A percentile compares a stretch with the other conserved stretches of the same genome.
These are phyloP conservation scores for Lateolabrax maculatus DNA, from an alignment of 2,797 vertebrate species.

Conservation along the genomic window DNA sequence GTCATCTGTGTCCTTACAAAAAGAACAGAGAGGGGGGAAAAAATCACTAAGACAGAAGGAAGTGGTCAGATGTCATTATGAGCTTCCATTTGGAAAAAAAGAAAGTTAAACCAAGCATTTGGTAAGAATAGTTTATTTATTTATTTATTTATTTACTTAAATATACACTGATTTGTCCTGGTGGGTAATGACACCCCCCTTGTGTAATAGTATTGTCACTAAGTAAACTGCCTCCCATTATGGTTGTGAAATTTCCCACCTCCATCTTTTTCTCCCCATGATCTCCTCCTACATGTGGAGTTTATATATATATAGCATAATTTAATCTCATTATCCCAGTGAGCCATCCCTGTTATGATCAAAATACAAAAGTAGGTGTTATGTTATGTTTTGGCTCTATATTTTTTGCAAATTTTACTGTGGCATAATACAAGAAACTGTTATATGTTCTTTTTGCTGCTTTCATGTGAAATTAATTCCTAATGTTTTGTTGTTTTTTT, in stretches of 20 bases:
- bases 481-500: not conserved
- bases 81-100: slow-evolving; percentile 4
- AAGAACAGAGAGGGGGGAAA: not conserved
- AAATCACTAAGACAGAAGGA: not conserved
- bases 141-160: too few relatives aligned
- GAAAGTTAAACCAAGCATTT: not conserved
- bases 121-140: not conserved
- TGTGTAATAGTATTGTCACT: slow-evolving; percentile 15
- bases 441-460: not conserved
- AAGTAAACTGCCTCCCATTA: slow-evolving; percentile 26
- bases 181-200: slow-evolving; percentile 33
- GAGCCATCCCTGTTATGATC: slow-evolving; percentile 33
- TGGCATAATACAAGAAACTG: too few relatives aligned
- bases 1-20: slow-evolving; percentile 49
- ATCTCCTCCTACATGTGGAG: slow-evolving; percentile 54
- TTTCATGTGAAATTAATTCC: not conserved
- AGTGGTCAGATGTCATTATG: slow-evolving; percentile 31
- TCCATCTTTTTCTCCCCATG: slow-evolving; percentile 47
- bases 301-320: slow-evolving; percentile 50
- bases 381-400: not conserved
- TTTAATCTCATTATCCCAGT: slow-evolving; percentile 54
- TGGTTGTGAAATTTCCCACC: slow-evolving; percentile 48
- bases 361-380: slow-evolving; percentile 39
- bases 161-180: slow-evolving; percentile 24
- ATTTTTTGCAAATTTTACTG: too few relatives aligned